A percentile compares a stretch with the other conserved stretches of the same genome.
phyloP scores from a whole-genome alignment of 64 coral and sea anemone species.

The Montipora sp. region DNA sequence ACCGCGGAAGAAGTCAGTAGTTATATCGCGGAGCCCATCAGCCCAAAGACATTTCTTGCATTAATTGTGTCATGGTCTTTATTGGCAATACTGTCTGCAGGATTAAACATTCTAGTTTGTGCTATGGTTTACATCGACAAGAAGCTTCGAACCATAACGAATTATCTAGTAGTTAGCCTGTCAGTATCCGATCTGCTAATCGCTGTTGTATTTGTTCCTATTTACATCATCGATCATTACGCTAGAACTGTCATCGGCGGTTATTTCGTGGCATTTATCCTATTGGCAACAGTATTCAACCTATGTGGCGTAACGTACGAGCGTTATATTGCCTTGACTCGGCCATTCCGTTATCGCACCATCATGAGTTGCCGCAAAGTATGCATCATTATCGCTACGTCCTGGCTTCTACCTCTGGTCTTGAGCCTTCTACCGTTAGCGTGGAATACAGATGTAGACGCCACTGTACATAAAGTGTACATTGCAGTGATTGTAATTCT shows the following conservation, averaged over 20 bases:
- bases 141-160: conserved; percentile 75
- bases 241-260: conserved; percentile 57
- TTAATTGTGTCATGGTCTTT: conserved; percentile 65
- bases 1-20: not conserved
- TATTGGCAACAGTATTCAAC: conserved; percentile 80
- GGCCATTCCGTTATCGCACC: conserved; percentile 70
- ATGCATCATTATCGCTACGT: not conserved
- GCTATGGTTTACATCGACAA: conserved; percentile 65
- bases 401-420: conserved; percentile 68
- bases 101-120: conserved; percentile 72
- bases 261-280: conserved; percentile 77
- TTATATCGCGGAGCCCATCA: conserved; percentile 13
- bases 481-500: conserved; percentile 35
- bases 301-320: conserved; percentile 83
- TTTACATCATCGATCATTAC: conserved; percentile 69
- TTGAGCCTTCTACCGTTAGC: conserved; percentile 70
- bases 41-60: not conserved
- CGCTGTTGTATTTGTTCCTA: conserved; percentile 56
- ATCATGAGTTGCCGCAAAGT: conserved; percentile 63
- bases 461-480: conserved; percentile 64
- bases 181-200: conserved; percentile 72
- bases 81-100: conserved; percentile 54
- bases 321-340: conserved; percentile 78
- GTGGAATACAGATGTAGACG: conserved; percentile 54
- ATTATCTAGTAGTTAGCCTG: conserved; percentile 65